These are phyloP conservation scores for Drosophila vallismaia DNA, from an alignment of 2,888 invertebrate genomes.

Conservation along the genomic window DNA sequence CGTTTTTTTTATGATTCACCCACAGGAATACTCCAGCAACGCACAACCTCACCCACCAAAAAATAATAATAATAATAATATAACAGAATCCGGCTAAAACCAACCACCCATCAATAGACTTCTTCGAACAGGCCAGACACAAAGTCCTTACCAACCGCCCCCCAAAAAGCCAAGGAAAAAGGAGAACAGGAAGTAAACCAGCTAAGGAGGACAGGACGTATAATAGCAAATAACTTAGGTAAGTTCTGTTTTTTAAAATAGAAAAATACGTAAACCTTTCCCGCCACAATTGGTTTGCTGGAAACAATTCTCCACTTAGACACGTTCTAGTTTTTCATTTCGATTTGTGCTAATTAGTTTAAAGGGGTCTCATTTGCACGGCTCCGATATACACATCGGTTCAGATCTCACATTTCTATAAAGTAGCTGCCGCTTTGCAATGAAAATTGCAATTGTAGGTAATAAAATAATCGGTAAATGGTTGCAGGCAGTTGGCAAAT, in stretches of 20 bases:
- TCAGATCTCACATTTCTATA: constrained; percentile 2
- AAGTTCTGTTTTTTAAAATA: background rate
- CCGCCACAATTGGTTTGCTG: background rate
- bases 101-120: constrained; percentile 42
- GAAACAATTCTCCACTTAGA: constrained; percentile 7
- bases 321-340: constrained; percentile 32
- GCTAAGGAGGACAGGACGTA: background rate
- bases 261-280: background rate
- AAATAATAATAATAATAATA: constrained; percentile 37
- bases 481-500: constrained; percentile 9
- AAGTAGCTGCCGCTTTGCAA: constrained; percentile 27
- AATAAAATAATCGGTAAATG: constrained; percentile 7
- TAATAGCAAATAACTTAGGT: constrained; percentile 42
- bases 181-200: constrained; percentile 5
- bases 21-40: constrained; percentile 73
- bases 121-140: constrained; percentile 19
- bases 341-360: constrained; percentile 45
- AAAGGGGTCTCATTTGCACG: constrained; percentile 34
- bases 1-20: constrained; percentile 37
- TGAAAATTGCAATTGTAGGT: constrained; percentile 31
- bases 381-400: background rate
- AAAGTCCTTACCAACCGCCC: constrained; percentile 18
- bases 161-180: constrained; percentile 22
- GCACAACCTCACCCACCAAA: constrained; percentile 64
- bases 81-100: constrained; percentile 41